Evolutionary conservation across 1,140 invertebrate genomes (phyloP), one percentile per base, ranked within the genome.

Genomic region (Armadillidium nasatum): DNA sequence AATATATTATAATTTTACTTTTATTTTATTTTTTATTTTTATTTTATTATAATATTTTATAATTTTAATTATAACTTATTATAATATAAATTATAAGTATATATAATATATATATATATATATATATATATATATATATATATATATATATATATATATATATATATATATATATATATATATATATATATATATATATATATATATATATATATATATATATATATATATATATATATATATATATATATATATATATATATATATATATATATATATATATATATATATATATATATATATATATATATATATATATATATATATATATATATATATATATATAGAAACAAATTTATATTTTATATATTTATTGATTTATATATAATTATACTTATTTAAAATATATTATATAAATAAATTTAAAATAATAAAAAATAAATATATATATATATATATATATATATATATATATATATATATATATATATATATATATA

Each of bases 121-220:
- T 70, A 70, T 70, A 70, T 70, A 70, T 70, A 70, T 70, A 70
- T 70, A 70, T 70, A 70, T 70, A 70, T 71, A 71, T 71, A 71
- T 71, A 43, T 71, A 71, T 71, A 23, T 71, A 44, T 71, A 23
- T 71, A 71, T 71, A 71, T 71, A 22, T 71, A 71, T 44, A 71
- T 71, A 71, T 71, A 23, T 71, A 71, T 71, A 71, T 71, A 71
- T 23, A 71, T 71, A 23, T 71, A 13, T 71, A 13, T 43, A 7
- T 11, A 0, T 43, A 43, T 71, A 43, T 71, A 13, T 71, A 43
- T 23, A 9, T 71, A 23, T 23, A 43, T 22, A 23, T 10, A 71
- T 43, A 22, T 71, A 23, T 23, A 23, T 71, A 43, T 71, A 71
- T 71, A 71, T 43, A 71, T 71, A 71, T 71, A 71, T 71, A 71